Evolutionary conservation across 2,888 invertebrate species (phyloP).

Genomic region (Melanophora roralis): DNA sequence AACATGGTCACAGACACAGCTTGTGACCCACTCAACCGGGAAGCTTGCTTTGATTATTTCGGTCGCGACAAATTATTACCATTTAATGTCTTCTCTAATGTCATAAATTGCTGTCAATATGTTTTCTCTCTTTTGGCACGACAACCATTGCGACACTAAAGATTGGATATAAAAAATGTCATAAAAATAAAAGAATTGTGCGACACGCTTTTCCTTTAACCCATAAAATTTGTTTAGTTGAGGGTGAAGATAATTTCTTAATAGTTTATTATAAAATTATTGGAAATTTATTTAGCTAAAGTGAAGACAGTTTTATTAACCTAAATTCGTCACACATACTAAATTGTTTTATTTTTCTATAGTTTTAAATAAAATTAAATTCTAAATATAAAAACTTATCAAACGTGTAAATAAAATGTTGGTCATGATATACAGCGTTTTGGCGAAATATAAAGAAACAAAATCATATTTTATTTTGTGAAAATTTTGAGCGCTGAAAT

Average conservation of each 20-base stretch:
- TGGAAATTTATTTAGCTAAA: no score
- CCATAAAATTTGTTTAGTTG: background rate
- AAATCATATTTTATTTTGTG: no score
- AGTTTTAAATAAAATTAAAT: conserved; percentile 64
- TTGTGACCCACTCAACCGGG: background rate
- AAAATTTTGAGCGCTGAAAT: no score
- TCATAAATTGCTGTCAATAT: conserved; percentile 58
- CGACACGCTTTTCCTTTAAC: background rate
- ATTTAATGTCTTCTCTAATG: conserved; percentile 58
- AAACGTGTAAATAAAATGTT: no score
- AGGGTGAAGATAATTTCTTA: background rate
- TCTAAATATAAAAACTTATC: no score
- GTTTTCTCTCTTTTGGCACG: conserved; percentile 32
- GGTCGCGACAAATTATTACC: conserved; percentile 58
- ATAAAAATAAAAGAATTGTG: conserved; percentile 21
- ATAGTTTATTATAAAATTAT: no score
- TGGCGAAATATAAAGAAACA: no score
- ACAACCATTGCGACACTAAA: conserved; percentile 5
- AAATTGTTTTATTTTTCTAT: conserved; percentile 33
- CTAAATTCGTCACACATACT: background rate
- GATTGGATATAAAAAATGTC: background rate
- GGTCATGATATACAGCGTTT: no score
- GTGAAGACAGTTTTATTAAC: no score
- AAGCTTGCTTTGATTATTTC: conserved; percentile 51
- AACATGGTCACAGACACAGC: background rate